Evolutionary conservation across 1,140 invertebrate genomes (phyloP).

Genomic region (Cherax quadricarinatus): DNA sequence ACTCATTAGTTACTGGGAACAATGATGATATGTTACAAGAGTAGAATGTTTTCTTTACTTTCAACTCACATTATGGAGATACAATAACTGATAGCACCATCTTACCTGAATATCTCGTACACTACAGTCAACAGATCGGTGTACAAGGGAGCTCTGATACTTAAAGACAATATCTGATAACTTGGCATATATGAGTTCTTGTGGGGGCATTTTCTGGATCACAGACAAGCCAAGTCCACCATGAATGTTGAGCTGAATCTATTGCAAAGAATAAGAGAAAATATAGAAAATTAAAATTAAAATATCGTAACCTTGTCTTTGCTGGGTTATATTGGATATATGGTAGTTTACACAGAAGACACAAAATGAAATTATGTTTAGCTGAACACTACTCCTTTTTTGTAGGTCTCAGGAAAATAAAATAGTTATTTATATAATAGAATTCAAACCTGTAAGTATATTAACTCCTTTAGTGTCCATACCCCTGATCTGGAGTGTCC

Average conservation of each 20-base stretch:
- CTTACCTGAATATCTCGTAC: constrained; percentile 87
- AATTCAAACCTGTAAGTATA: too few relatives aligned
- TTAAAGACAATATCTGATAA: constrained; percentile 86
- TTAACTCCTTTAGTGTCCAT: too few relatives aligned
- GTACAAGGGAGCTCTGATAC: constrained; percentile 79
- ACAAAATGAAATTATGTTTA: too few relatives aligned
- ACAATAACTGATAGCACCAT: constrained; percentile 74
- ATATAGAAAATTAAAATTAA: background rate
- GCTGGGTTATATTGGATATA: background rate
- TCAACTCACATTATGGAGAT: too few relatives aligned
- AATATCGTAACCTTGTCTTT: background rate
- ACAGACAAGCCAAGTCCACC: constrained; percentile 90
- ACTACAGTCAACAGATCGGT: constrained; percentile 84
- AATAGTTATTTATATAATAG: too few relatives aligned
- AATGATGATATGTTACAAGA: too few relatives aligned
- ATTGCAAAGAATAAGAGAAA: constrained; percentile 68
- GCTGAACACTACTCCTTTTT: too few relatives aligned
- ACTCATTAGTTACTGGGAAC: too few relatives aligned
- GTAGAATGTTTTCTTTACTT: too few relatives aligned
- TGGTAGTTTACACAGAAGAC: background rate
- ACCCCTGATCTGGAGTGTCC: too few relatives aligned
- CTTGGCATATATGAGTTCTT: constrained; percentile 91
- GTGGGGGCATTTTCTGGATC: constrained; percentile 83
- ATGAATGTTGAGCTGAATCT: constrained; percentile 82
- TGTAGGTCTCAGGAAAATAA: too few relatives aligned